These are phyloP conservation scores for Trichomycterus rosablanca DNA, from an alignment of 2,113 vertebrate genomes.

Conservation along the genomic window DNA sequence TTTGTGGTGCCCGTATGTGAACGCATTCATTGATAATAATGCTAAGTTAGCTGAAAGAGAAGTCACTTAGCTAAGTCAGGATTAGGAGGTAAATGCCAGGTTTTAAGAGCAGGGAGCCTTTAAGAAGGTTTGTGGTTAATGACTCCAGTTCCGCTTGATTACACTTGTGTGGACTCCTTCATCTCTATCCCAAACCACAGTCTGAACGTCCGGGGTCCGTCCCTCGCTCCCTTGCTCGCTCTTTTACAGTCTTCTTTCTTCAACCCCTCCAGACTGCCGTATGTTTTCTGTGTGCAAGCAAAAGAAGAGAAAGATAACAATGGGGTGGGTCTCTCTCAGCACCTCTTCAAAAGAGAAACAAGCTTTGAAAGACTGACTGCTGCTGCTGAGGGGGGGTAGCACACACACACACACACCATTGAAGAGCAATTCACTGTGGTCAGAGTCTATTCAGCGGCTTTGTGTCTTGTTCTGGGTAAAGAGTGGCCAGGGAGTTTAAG, in stretches of 20 bases:
- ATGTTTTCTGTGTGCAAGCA: conserved; percentile 39
- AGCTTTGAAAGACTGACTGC: conserved; percentile 49
- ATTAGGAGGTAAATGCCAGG: not conserved
- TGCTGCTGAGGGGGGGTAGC: conserved; percentile 36
- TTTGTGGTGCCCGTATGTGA: too few relatives aligned
- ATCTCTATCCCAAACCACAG: conserved; percentile 24
- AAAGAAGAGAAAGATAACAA: conserved; percentile 41
- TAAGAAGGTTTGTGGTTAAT: conserved; percentile 1
- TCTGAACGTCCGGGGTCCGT: conserved; percentile 18
- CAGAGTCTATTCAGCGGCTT: conserved; percentile 65
- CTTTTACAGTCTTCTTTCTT: conserved; percentile 19
- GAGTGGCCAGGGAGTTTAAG: conserved; percentile 64
- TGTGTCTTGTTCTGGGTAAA: conserved; percentile 66
- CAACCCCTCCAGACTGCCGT: conserved; percentile 13
- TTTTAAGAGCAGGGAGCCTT: not conserved
- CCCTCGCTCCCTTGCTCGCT: conserved; percentile 12
- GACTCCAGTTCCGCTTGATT: conserved; percentile 5
- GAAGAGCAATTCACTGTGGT: conserved; percentile 52
- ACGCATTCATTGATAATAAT: too few relatives aligned
- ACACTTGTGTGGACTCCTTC: conserved; percentile 19
- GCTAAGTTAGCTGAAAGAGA: too few relatives aligned
- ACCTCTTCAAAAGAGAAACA: conserved; percentile 48
- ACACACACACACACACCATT: conserved; percentile 45
- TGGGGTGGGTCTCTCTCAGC: conserved; percentile 40
- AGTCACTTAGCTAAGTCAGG: not conserved